These are phyloP conservation scores for Callopanchax toddi DNA, from an alignment of 2,113 vertebrate genomes.

Conservation along the genomic window DNA sequence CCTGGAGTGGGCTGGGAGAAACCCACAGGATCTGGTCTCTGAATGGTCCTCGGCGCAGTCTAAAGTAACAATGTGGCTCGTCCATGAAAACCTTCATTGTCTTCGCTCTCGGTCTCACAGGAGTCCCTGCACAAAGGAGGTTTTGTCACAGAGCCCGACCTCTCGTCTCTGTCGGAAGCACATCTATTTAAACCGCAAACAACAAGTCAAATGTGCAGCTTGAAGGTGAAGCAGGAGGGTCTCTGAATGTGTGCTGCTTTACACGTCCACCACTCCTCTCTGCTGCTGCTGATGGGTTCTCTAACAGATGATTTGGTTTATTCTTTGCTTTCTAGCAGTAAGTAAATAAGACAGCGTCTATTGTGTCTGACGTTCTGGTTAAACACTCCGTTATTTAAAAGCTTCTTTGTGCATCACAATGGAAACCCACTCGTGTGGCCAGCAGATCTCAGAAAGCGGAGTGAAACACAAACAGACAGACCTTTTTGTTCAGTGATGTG, in stretches of 20 bases:
- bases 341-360: conserved; percentile 11
- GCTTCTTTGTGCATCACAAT: conserved; percentile 25
- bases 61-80: conserved; percentile 52
- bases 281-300: background rate
- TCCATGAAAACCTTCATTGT: conserved; percentile 71
- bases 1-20: conserved; percentile 41
- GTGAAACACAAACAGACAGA: conserved; percentile 26
- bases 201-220: conserved; percentile 26
- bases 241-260: background rate
- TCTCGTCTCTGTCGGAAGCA: conserved; percentile 30
- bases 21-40: conserved; percentile 46
- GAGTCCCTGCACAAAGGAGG: conserved; percentile 58
- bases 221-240: conserved; percentile 29
- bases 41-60: conserved; percentile 51
- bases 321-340: conserved; percentile 3
- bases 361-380: conserved; percentile 6
- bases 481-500: background rate
- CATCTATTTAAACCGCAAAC: conserved; percentile 36
- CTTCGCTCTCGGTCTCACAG: conserved; percentile 50
- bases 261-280: background rate
- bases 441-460: conserved; percentile 29
- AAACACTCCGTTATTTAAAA: conserved; percentile 33
- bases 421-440: conserved; percentile 35
- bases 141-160: conserved; percentile 50
- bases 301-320: background rate